Conservation (phyloP, 2,113 vertebrate species). For the Brienomyrus longianalis region DNA sequence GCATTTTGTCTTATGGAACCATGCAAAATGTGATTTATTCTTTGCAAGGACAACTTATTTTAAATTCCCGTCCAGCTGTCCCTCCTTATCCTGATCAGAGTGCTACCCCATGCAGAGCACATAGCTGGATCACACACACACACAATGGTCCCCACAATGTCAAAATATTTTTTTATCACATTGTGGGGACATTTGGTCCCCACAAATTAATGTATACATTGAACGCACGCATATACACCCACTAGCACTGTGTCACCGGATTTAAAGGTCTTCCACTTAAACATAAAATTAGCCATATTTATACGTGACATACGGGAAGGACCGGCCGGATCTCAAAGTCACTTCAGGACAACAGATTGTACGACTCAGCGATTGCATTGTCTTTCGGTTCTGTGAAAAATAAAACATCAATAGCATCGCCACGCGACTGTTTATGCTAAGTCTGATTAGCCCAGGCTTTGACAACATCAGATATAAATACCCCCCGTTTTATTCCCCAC, state of each 20-base stretch:
- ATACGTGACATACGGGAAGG: background rate
- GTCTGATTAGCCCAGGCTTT: slow-evolving; percentile 17
- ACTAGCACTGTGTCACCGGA: background rate
- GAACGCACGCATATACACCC: background rate
- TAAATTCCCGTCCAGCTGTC: background rate
- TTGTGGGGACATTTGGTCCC: no score
- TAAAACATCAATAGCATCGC: background rate
- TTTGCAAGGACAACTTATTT: background rate
- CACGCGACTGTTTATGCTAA: slow-evolving; percentile 6
- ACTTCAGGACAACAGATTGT: background rate
- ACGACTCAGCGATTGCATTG: background rate
- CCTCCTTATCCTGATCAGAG: background rate
- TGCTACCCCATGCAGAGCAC: background rate
- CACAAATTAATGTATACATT: no score
- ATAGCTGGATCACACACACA: background rate
- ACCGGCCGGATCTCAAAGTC: background rate
- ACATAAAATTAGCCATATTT: background rate
- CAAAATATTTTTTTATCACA: no score
- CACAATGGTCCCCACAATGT: background rate
- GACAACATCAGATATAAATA: slow-evolving; percentile 11
- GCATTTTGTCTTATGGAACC: background rate
- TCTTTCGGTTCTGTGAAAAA: background rate
- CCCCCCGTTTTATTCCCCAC: background rate
- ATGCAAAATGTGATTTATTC: background rate
- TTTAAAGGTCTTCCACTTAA: background rate